Conservation (phyloP, 53 echinoderm and acorn worm genomes). For the Pentamera pediparva region DNA sequence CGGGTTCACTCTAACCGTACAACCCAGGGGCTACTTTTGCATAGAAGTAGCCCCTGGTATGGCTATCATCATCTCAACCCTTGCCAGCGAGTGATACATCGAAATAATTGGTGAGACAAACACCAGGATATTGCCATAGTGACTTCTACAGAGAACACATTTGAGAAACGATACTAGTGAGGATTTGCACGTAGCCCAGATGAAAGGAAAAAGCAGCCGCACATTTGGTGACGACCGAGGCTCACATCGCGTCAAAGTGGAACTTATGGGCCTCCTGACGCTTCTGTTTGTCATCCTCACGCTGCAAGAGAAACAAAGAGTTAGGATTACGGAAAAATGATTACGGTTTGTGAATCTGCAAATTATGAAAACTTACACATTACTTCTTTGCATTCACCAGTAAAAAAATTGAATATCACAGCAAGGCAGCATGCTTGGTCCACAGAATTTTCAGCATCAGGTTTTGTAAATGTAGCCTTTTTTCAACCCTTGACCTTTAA, state of each 20-base stretch:
- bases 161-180: background rate
- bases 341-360: background rate
- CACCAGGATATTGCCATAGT: too few relatives aligned
- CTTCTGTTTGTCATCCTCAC: slow-evolving; percentile 87
- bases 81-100: too few relatives aligned
- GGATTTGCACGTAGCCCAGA: slow-evolving; percentile 20
- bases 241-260: slow-evolving; percentile 98
- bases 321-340: background rate
- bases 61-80: too few relatives aligned
- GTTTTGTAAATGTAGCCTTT: too few relatives aligned
- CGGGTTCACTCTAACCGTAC: too few relatives aligned
- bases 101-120: too few relatives aligned
- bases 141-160: too few relatives aligned
- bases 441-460: too few relatives aligned
- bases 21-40: too few relatives aligned
- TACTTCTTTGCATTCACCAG: background rate
- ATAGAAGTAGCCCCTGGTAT: too few relatives aligned
- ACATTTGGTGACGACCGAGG: background rate
- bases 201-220: background rate
- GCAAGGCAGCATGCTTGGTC: too few relatives aligned
- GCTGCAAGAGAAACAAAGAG: background rate
- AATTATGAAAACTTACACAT: background rate
- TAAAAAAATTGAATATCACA: background rate
- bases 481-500: too few relatives aligned
- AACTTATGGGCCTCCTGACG: slow-evolving; percentile 90